Conservation (phyloP, 2,797 vertebrate genomes). For the Garrulus glandarius region DNA sequence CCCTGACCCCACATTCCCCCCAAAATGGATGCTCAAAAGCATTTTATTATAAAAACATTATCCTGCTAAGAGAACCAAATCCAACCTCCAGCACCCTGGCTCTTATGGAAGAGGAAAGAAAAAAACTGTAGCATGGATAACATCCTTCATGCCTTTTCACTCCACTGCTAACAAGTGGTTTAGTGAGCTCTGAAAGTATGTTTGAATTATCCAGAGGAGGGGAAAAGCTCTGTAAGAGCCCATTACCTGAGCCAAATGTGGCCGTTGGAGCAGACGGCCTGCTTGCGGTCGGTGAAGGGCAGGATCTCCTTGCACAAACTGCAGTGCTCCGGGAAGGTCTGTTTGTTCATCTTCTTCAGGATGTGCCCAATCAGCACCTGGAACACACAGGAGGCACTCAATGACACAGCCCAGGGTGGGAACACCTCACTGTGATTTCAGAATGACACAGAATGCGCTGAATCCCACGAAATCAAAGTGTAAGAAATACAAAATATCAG, state of each 20-base stretch:
- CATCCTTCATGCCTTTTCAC: neutral
- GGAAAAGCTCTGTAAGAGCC: neutral
- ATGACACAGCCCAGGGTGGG: neutral
- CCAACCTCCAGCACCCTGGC: neutral
- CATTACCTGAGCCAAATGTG: slow-evolving; percentile 94
- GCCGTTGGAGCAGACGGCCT: slow-evolving; percentile 87
- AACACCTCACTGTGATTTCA: neutral
- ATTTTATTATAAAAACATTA: neutral
- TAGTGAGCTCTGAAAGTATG: neutral
- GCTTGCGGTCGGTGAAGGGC: slow-evolving; percentile 89
- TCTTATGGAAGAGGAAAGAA: neutral
- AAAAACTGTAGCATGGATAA: neutral
- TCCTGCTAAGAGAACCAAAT: neutral
- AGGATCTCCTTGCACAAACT: slow-evolving; percentile 89
- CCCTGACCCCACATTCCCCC: neutral
- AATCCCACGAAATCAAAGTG: neutral
- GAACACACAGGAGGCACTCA: slow-evolving; percentile 24
- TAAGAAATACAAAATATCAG: neutral
- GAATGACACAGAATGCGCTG: neutral
- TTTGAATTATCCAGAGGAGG: neutral
- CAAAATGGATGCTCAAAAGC: neutral
- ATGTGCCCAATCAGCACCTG: slow-evolving; percentile 96
- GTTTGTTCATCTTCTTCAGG: slow-evolving; percentile 96
- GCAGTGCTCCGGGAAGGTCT: slow-evolving; percentile 91
- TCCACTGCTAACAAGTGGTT: neutral